Conservation (phyloP, 2,797 vertebrate genomes). For the Mallotus villosus region DNA sequence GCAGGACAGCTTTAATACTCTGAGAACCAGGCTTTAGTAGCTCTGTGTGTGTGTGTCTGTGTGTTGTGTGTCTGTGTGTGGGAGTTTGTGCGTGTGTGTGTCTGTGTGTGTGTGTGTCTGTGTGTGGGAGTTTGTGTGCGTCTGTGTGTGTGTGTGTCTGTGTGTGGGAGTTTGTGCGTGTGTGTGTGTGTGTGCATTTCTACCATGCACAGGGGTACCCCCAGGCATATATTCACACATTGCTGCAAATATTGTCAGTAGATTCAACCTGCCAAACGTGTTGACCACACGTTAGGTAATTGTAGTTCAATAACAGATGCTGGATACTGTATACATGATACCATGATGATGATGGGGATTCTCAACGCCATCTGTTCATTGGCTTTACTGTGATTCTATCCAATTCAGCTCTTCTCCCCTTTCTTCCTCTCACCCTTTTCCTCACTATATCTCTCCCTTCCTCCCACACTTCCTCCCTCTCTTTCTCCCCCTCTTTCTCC, state of each 20-base stretch:
- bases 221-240: constrained; percentile 2
- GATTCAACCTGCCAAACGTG: constrained; percentile 33
- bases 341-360: neutral
- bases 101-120: no score
- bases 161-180: neutral
- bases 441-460: neutral
- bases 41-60: neutral
- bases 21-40: neutral
- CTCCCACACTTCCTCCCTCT: neutral
- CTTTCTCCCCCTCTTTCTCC: neutral
- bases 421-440: neutral
- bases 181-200: neutral
- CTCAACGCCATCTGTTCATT: neutral
- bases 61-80: no score
- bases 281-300: constrained; percentile 11
- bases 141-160: no score
- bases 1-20: neutral
- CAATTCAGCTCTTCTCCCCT: neutral
- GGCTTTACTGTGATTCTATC: neutral
- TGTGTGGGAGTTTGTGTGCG: neutral
- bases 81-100: no score
- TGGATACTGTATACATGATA: constrained; percentile 3
- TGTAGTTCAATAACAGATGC: constrained; percentile 7
- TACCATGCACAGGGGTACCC: neutral
- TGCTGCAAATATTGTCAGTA: constrained; percentile 51